Conservation (phyloP, 2,888 invertebrate genomes). For the Nomada fabriciana region DNA sequence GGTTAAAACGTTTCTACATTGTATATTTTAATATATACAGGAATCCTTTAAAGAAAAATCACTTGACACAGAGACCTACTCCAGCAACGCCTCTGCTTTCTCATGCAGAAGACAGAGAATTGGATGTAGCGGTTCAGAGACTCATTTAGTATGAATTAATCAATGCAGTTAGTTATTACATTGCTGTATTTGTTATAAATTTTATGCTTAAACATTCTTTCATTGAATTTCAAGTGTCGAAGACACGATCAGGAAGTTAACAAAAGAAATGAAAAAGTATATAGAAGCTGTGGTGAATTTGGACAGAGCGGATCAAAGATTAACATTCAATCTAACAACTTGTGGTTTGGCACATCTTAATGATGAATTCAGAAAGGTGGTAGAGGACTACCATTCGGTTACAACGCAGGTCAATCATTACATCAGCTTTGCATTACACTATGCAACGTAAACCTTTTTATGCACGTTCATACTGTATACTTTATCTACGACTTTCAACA, state of each 20-base stretch:
- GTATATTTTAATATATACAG: slow-evolving; percentile 58
- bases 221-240: slow-evolving; percentile 76
- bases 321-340: slow-evolving; percentile 83
- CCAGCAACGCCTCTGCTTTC: slow-evolving; percentile 80
- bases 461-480: not conserved
- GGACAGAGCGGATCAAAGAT: slow-evolving; percentile 81
- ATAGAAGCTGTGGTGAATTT: slow-evolving; percentile 78
- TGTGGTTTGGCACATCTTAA: slow-evolving; percentile 83
- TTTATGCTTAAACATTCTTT: not conserved
- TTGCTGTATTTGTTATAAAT: not conserved
- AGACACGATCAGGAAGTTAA: slow-evolving; percentile 80
- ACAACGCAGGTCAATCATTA: slow-evolving; percentile 79
- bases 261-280: slow-evolving; percentile 83
- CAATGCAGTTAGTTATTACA: not conserved
- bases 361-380: slow-evolving; percentile 82
- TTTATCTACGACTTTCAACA: slow-evolving; percentile 38
- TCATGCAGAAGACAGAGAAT: slow-evolving; percentile 79
- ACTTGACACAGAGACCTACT: slow-evolving; percentile 79
- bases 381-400: slow-evolving; percentile 85
- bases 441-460: too few species aligned
- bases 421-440: not conserved
- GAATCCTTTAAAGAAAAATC: slow-evolving; percentile 81
- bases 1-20: slow-evolving; percentile 2
- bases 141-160: slow-evolving; percentile 79
- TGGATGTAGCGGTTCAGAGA: slow-evolving; percentile 81